Evolutionary conservation across 2,113 vertebrate genomes (phyloP).

Genomic region (Glaucomys volans): DNA sequence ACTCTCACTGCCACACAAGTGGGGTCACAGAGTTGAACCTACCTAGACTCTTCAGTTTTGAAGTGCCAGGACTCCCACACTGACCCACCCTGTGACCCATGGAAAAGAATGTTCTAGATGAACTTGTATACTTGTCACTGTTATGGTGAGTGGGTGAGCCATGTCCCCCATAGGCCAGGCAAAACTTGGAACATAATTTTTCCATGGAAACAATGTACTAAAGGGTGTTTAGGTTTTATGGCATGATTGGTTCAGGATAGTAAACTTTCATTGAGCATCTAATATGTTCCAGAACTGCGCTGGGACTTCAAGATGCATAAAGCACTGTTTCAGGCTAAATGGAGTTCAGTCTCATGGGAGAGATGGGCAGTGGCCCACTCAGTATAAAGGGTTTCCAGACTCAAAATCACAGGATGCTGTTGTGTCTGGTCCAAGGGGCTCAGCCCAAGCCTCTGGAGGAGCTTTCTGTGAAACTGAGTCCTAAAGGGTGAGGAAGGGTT

Average conservation of each 20-base stretch:
- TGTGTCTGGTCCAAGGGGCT: background rate
- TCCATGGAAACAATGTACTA: conserved; percentile 59
- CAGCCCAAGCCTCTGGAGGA: background rate
- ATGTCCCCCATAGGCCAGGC: background rate
- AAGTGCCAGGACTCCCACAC: accelerated
- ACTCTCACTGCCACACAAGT: too few species aligned
- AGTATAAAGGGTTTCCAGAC: background rate
- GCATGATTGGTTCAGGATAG: conserved; percentile 73
- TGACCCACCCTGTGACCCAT: background rate
- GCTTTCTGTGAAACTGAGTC: background rate
- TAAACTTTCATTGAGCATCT: conserved; percentile 80
- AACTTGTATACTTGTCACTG: background rate
- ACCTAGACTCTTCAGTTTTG: background rate
- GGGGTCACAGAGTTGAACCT: background rate
- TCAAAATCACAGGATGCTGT: too few species aligned
- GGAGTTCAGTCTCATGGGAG: conserved; percentile 37
- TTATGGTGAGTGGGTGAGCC: background rate
- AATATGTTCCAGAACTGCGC: conserved; percentile 61
- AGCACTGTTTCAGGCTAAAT: conserved; percentile 8
- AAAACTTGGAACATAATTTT: conserved; percentile 51
- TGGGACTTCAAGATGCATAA: background rate
- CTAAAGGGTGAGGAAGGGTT: background rate
- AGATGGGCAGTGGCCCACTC: background rate
- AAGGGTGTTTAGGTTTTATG: conserved; percentile 74
- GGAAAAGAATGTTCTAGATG: background rate